Percentiles rank a stretch among this genome's conserved stretches.
phyloP scores from a whole-genome alignment of 2,888 invertebrate genomes.

The Acheta domesticus region DNA sequence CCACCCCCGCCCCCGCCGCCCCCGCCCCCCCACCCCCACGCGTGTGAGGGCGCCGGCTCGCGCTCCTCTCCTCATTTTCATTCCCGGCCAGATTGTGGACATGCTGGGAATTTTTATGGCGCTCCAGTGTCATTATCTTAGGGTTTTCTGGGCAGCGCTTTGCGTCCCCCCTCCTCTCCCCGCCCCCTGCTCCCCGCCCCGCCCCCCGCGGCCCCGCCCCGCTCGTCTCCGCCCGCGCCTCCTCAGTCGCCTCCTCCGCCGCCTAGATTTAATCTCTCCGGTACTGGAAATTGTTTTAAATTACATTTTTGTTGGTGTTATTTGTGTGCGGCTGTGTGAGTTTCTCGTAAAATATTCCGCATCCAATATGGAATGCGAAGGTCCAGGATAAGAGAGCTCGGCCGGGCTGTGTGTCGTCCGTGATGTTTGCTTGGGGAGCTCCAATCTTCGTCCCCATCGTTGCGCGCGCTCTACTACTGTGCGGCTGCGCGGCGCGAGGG shows the following conservation, averaged over 20 bases:
- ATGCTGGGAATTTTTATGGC: neutral
- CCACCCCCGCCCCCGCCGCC: too few species aligned
- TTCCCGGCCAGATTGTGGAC: neutral
- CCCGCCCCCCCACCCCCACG: too few species aligned
- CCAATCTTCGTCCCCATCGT: neutral
- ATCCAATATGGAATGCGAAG: constrained; percentile 18
- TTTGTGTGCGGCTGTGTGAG: neutral
- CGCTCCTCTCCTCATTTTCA: constrained; percentile 1
- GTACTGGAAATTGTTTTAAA: constrained; percentile 18
- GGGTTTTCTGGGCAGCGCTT: constrained; percentile 1
- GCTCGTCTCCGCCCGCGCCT: neutral
- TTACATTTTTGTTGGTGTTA: constrained; percentile 18
- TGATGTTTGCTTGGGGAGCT: neutral
- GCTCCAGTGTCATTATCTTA: constrained; percentile 3
- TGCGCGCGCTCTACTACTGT: neutral
- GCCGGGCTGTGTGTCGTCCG: neutral
- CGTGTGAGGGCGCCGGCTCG: neutral
- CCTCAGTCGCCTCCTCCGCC: neutral
- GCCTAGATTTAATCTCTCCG: neutral
- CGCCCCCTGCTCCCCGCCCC: neutral
- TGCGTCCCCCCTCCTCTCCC: neutral
- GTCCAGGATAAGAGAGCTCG: neutral
- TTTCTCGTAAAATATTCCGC: constrained; percentile 4
- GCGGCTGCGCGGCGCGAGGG: neutral
- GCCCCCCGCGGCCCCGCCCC: neutral